Evolutionary conservation across 2,888 invertebrate species (phyloP).

Genomic region (Diarsia brunnea): DNA sequence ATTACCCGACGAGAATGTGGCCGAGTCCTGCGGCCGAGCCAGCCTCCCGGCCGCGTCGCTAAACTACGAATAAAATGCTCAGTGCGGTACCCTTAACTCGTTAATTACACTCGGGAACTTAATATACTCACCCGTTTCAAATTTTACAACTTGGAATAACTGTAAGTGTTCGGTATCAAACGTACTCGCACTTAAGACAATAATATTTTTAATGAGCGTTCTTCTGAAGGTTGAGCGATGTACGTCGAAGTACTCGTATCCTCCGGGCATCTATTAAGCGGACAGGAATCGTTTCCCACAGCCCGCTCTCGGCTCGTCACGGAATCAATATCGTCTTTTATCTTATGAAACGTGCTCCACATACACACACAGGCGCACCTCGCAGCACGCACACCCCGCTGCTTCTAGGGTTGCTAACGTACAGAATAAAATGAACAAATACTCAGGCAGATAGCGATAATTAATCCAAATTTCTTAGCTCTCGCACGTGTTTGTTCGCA

Average conservation of each 20-base stretch:
- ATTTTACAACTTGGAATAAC: conserved; percentile 70
- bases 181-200: conserved; percentile 67
- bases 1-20: conserved; percentile 89
- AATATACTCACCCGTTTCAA: conserved; percentile 79
- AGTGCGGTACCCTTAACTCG: conserved; percentile 83
- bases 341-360: conserved; percentile 89
- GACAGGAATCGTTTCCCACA: conserved; percentile 89
- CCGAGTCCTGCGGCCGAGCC: conserved; percentile 83
- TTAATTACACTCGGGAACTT: conserved; percentile 85
- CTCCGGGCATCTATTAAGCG: conserved; percentile 87
- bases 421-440: conserved; percentile 78
- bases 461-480: conserved; percentile 84
- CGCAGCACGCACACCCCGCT: conserved; percentile 70
- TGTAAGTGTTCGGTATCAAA: conserved; percentile 62
- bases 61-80: conserved; percentile 87
- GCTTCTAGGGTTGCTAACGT: conserved; percentile 71
- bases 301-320: conserved; percentile 87
- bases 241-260: conserved; percentile 78
- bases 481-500: conserved; percentile 79
- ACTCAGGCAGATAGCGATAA: conserved; percentile 80
- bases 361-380: conserved; percentile 76
- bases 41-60: conserved; percentile 80
- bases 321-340: conserved; percentile 91
- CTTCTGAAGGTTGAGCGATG: conserved; percentile 73
- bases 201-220: conserved; percentile 76